Evolutionary conservation across 1,140 invertebrate genomes (phyloP).

Genomic region (fruit fly (Drosophila melanogaster)): DNA sequence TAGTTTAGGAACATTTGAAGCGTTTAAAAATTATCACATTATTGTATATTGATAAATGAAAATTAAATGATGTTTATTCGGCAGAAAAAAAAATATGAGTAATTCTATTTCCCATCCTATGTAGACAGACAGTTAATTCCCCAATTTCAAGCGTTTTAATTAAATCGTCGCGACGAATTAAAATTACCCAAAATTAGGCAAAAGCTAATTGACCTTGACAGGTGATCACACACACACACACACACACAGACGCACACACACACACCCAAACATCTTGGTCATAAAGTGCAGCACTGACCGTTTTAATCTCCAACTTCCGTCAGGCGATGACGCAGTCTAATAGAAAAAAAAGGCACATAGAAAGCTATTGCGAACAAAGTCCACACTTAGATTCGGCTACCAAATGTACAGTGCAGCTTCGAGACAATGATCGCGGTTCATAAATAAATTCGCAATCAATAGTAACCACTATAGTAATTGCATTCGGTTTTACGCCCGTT

Average conservation of each 20-base stretch:
- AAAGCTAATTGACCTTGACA: conserved; percentile 71
- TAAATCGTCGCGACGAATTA: conserved; percentile 2
- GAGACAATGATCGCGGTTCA: not conserved
- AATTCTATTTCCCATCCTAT: too few species aligned
- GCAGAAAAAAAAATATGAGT: too few species aligned
- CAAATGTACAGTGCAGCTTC: conserved; percentile 2
- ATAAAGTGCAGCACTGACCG: conserved; percentile 66
- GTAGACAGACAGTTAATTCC: too few species aligned
- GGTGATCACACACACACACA: conserved; percentile 28
- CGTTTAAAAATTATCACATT: too few species aligned
- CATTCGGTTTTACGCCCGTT: not conserved
- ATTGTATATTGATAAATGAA: too few species aligned
- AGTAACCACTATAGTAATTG: not conserved
- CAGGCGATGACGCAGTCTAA: conserved; percentile 43
- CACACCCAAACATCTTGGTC: not conserved
- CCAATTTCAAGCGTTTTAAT: too few species aligned
- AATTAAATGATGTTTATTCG: too few species aligned
- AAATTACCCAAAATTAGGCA: conserved; percentile 66
- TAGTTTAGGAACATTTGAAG: too few species aligned
- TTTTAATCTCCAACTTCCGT: conserved; percentile 73
- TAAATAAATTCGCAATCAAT: too few species aligned
- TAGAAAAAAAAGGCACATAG: conserved; percentile 17
- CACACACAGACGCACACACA: conserved; percentile 4
- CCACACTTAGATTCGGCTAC: conserved; percentile 11
- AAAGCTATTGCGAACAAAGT: conserved; percentile 31